Percentiles rank a stretch among this genome's conserved stretches.
Evolutionary conservation across 2,113 vertebrate species (phyloP).

Genomic region (Tachuris rubrigastra): DNA sequence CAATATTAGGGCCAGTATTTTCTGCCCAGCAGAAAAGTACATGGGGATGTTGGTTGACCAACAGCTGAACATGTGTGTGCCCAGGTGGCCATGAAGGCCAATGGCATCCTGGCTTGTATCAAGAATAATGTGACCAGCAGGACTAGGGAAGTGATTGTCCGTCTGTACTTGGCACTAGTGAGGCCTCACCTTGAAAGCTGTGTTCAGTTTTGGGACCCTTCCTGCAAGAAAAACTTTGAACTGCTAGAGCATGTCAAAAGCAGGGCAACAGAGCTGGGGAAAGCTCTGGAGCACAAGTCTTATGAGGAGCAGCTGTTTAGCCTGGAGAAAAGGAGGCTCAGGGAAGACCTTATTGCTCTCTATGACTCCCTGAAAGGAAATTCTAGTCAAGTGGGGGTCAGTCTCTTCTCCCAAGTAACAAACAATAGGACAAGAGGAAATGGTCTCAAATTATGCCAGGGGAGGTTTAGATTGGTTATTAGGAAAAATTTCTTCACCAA

Average conservation of each 20-base stretch:
- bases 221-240: background rate
- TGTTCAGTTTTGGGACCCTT: background rate
- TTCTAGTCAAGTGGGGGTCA: rapidly evolving
- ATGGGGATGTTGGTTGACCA: rapidly evolving
- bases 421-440: background rate
- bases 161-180: background rate
- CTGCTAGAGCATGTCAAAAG: background rate
- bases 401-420: background rate
- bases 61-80: background rate
- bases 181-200: too few species aligned
- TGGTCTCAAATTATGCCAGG: background rate
- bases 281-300: background rate
- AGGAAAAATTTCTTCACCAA: background rate
- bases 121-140: background rate
- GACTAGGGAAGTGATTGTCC: background rate
- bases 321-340: background rate
- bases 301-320: background rate
- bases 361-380: background rate
- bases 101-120: background rate
- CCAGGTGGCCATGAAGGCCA: rapidly evolving
- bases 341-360: background rate
- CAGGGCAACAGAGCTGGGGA: background rate
- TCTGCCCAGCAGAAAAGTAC: background rate
- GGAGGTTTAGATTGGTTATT: background rate
- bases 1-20: background rate